These are phyloP conservation scores for Eristalinus aeneus DNA, from an alignment of 2,888 invertebrate species.

Conservation along the genomic window DNA sequence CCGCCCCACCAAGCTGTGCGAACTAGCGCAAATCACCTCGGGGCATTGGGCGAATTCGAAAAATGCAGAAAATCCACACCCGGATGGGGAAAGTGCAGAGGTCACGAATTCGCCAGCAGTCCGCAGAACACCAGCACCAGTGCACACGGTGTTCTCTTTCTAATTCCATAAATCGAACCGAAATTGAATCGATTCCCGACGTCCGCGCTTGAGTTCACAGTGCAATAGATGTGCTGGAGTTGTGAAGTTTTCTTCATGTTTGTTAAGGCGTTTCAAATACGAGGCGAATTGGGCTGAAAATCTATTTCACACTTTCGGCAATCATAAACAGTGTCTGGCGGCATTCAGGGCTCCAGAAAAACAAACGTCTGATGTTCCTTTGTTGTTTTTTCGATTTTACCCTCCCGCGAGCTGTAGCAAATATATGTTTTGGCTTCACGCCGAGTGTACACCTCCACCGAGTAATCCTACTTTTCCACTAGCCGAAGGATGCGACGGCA, in stretches of 20 bases:
- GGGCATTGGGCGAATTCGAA: conserved; percentile 56
- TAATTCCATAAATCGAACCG: conserved; percentile 60
- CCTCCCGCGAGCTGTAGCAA: conserved; percentile 3
- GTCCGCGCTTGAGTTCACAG: conserved; percentile 43
- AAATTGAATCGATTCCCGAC: conserved; percentile 58
- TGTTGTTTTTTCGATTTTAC: background rate
- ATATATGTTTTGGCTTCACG: conserved; percentile 56
- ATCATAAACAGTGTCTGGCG: conserved; percentile 65
- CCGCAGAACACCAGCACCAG: conserved; percentile 25
- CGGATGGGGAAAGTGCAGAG: conserved; percentile 6
- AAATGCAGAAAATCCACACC: conserved; percentile 17
- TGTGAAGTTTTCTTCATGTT: conserved; percentile 31
- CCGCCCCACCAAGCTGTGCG: background rate
- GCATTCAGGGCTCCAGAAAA: conserved; percentile 9
- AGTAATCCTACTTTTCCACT: conserved; percentile 24
- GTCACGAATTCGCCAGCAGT: background rate
- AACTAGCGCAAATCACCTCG: conserved; percentile 63
- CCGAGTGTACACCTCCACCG: conserved; percentile 32
- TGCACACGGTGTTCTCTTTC: too few relatives aligned
- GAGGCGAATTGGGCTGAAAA: conserved; percentile 62
- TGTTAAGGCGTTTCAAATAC: too few relatives aligned
- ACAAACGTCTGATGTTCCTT: conserved; percentile 6
- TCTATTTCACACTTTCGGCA: conserved; percentile 67
- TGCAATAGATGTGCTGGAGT: conserved; percentile 38
- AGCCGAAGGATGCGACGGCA: background rate